Evolutionary conservation across 2,888 invertebrate species (phyloP).

Genomic region (Hypsopygia costalis): DNA sequence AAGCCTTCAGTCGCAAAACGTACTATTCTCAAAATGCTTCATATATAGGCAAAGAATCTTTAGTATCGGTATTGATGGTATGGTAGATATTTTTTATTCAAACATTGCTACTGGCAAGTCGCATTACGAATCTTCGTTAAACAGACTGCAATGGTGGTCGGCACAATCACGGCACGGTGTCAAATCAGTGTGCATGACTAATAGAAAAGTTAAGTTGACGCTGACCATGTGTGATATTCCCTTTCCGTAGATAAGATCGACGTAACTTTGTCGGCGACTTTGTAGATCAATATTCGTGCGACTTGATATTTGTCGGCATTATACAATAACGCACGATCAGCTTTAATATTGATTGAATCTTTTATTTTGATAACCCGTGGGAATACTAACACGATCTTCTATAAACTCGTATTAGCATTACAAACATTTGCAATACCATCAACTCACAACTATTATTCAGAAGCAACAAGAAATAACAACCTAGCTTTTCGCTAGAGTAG

Average conservation of each 20-base stretch:
- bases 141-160: slow-evolving; percentile 23
- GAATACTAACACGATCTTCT: neutral
- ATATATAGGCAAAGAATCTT: too few species aligned
- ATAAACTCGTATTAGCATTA: neutral
- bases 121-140: neutral
- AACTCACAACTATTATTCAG: neutral
- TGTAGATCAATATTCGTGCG: slow-evolving; percentile 1
- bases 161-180: slow-evolving; percentile 28
- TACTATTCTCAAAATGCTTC: too few species aligned
- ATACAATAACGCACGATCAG: neutral
- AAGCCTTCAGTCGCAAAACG: too few species aligned
- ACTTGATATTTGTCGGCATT: slow-evolving; percentile 1
- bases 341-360: neutral
- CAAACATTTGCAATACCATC: neutral
- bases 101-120: neutral
- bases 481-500: neutral
- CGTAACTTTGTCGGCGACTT: neutral
- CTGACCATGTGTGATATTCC: slow-evolving; percentile 1
- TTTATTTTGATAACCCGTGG: neutral
- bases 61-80: too few species aligned
- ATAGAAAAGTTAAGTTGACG: neutral
- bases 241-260: slow-evolving; percentile 1
- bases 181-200: slow-evolving; percentile 10
- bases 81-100: too few species aligned
- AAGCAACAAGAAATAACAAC: neutral